phyloP scores from a whole-genome alignment of 2,113 vertebrate species.

The Lophius piscatorius region DNA sequence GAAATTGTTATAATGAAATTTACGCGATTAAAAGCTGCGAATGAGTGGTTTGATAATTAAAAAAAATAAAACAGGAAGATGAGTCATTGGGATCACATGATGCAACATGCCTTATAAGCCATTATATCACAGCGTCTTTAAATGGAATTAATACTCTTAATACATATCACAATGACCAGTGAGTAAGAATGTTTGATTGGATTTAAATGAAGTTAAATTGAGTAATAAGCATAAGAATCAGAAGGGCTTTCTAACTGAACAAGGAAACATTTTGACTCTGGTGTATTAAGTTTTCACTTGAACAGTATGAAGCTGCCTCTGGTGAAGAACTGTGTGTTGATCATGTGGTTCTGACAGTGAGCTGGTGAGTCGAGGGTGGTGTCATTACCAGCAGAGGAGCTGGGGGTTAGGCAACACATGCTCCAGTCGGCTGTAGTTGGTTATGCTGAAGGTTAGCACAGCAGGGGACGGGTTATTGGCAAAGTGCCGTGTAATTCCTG shows the following conservation, averaged over 20 bases:
- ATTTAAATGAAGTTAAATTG: conserved; percentile 17
- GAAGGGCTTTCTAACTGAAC: conserved; percentile 7
- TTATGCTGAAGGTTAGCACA: conserved; percentile 95
- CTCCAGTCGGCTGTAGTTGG: conserved; percentile 97
- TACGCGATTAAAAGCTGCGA: neutral
- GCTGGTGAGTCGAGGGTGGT: conserved; percentile 35
- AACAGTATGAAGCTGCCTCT: too few species aligned
- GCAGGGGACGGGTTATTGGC: conserved; percentile 95
- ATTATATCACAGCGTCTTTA: conserved; percentile 1
- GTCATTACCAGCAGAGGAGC: conserved; percentile 97
- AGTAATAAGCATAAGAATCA: neutral
- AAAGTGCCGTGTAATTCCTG: conserved; percentile 98
- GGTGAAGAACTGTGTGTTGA: neutral
- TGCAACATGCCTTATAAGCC: conserved; percentile 1
- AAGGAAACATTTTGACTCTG: neutral
- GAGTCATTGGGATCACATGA: neutral
- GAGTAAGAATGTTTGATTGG: conserved; percentile 4
- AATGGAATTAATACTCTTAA: conserved; percentile 9
- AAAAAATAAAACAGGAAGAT: neutral
- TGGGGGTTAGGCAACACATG: conserved; percentile 98
- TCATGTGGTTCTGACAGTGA: neutral
- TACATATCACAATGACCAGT: neutral
- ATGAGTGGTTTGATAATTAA: neutral
- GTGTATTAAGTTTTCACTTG: neutral
- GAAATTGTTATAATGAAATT: neutral